These are phyloP conservation scores for Otolemur crassicaudatus DNA, from an alignment of 2,797 vertebrate species.

Conservation along the genomic window DNA sequence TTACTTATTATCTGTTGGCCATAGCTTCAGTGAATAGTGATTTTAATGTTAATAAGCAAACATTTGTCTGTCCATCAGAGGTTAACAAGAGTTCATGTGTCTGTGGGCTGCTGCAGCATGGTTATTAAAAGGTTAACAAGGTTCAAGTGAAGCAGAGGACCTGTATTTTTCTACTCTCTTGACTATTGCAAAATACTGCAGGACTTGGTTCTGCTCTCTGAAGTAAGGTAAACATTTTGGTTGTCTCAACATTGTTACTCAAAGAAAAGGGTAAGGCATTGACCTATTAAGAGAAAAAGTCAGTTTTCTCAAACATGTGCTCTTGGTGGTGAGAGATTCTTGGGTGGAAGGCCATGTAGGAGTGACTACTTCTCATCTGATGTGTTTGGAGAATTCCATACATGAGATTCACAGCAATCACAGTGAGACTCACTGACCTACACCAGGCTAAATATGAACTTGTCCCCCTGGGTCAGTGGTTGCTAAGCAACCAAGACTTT, in stretches of 20 bases:
- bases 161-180: neutral
- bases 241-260: neutral
- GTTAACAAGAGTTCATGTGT: conserved; percentile 34
- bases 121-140: conserved; percentile 67
- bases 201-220: neutral
- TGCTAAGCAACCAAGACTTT: conserved; percentile 60
- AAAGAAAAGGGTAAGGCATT: neutral
- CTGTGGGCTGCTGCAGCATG: neutral
- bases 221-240: neutral
- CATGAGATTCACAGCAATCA: neutral
- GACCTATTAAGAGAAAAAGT: neutral
- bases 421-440: neutral
- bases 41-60: conserved; percentile 19
- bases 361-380: neutral
- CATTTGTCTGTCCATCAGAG: neutral
- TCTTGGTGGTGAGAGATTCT: neutral
- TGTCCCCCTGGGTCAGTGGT: neutral
- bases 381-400: neutral
- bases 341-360: neutral
- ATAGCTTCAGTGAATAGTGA: neutral
- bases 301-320: neutral
- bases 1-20: neutral
- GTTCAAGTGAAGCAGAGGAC: neutral
- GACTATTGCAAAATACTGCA: neutral
- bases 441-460: conserved; percentile 37